Evolutionary conservation across 2,797 vertebrate genomes (phyloP).

Genomic region (Buceros bicornis): DNA sequence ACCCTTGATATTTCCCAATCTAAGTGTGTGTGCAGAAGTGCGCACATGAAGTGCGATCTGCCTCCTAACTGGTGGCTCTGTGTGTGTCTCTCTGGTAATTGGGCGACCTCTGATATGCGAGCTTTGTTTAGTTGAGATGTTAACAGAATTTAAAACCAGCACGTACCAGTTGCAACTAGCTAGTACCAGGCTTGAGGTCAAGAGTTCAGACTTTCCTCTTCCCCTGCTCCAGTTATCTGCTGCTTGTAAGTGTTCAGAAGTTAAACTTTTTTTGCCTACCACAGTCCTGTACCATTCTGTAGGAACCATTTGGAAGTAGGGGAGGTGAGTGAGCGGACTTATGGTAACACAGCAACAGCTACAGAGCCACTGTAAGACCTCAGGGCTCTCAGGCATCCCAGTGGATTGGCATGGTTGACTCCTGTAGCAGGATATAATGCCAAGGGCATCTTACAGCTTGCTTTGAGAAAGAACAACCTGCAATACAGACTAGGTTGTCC

Average conservation of each 20-base stretch:
- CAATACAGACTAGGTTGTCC: background rate
- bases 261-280: background rate
- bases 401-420: background rate
- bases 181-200: background rate
- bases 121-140: background rate
- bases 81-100: background rate
- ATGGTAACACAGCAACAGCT: background rate
- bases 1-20: background rate
- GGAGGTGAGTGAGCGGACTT: background rate
- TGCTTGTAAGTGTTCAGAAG: background rate
- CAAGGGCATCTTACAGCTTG: background rate
- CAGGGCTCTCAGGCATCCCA: background rate
- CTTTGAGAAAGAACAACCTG: background rate
- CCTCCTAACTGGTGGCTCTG: background rate
- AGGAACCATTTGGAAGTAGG: background rate
- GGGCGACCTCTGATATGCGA: background rate
- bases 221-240: background rate
- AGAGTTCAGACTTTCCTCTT: background rate
- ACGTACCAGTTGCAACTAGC: background rate
- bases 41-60: background rate
- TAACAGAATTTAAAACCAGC: background rate
- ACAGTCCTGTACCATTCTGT: background rate
- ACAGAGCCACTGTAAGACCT: background rate
- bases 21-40: background rate
- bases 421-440: background rate